Evolutionary conservation across 2,797 vertebrate species (phyloP), one percentile per base, ranked within the genome.

Genomic region (Trachops cirrhosus): DNA sequence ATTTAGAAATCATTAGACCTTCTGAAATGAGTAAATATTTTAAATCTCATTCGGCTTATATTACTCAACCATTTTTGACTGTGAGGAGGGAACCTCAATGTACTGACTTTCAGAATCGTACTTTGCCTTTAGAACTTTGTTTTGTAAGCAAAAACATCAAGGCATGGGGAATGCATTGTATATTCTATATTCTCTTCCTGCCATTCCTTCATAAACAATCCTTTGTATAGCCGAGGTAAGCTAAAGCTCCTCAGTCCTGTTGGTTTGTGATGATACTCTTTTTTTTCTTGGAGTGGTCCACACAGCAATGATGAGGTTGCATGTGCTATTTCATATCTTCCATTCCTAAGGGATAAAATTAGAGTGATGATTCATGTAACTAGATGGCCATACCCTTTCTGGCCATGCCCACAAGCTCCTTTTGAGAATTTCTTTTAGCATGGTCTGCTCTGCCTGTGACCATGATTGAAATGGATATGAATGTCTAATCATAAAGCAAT

Each of bases 321-420:
- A 89, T 95, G 77, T 92, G 77, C 44, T 93, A 22, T 77, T 75
- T 44, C 93, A 95, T 95, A 94, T 86, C 96, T 95, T 91, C 88
- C 90, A 95, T 95, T 97, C 88, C 95, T 96, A 32, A 75, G 39
- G 85, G 95, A 75, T 96, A 97, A 97, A 97, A 96, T 97, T 97
- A 96, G 96, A 91, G 44, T 78, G 80, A 80, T 97, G 97, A 97
- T 88, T 97, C 96, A 95, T 83, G 37, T 74, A 64, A 74, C 74
- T 90, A 73, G 70, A 86, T 89, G 91, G 39, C 92, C 85, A 90
- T 73, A 71, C 84, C 86, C 83, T 96, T 95, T 90, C 74, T 85
- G 87, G 93, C 75, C 77, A 46, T 95, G 89, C 80, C 87, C 93
- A 89, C 64, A 86, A 37, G 59, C 48, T 96, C 52, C 67, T 95